A percentile compares a stretch with the other conserved stretches of the same genome.
Conservation (phyloP, 2,888 invertebrate species). For the Philereme transversata region DNA sequence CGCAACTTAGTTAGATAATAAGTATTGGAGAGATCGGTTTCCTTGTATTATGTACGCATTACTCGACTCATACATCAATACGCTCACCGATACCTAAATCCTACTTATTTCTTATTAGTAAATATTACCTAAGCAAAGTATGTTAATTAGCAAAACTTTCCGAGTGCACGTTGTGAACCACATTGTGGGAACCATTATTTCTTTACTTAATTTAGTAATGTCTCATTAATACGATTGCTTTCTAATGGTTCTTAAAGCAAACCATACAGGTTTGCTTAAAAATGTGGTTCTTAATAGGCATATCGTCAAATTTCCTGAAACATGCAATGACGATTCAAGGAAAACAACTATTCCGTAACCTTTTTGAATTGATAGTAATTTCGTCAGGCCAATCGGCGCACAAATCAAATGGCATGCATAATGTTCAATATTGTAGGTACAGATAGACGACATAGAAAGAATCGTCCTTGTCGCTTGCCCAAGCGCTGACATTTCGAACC, state of each 20-base stretch:
- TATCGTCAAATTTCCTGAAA: conserved; percentile 61
- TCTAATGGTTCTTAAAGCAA: conserved; percentile 6
- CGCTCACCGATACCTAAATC: conserved; percentile 46
- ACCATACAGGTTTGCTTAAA: conserved; percentile 19
- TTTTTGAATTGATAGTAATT: conserved; percentile 74
- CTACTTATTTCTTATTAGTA: conserved; percentile 50
- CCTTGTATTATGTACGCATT: conserved; percentile 64
- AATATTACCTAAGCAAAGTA: conserved; percentile 50
- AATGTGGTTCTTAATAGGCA: conserved; percentile 45
- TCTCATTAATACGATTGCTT: conserved; percentile 14
- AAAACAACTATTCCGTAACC: conserved; percentile 75
- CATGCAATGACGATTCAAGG: conserved; percentile 66
- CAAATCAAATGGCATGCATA: conserved; percentile 80
- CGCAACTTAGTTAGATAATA: conserved; percentile 62
- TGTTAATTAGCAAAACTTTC: conserved; percentile 41
- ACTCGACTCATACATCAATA: conserved; percentile 40
- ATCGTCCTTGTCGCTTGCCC: conserved; percentile 81
- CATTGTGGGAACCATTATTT: conserved; percentile 29
- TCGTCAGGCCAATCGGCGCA: conserved; percentile 66
- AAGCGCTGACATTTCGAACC: conserved; percentile 79
- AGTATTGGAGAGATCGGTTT: conserved; percentile 57
- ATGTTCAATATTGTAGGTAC: conserved; percentile 62
- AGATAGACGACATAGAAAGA: conserved; percentile 78
- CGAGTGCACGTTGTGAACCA: conserved; percentile 18
- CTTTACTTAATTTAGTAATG: conserved; percentile 9